Base-by-base conservation (phyloP, 2,797 vertebrate species). In the Phoeniculus purpureus region DNA sequence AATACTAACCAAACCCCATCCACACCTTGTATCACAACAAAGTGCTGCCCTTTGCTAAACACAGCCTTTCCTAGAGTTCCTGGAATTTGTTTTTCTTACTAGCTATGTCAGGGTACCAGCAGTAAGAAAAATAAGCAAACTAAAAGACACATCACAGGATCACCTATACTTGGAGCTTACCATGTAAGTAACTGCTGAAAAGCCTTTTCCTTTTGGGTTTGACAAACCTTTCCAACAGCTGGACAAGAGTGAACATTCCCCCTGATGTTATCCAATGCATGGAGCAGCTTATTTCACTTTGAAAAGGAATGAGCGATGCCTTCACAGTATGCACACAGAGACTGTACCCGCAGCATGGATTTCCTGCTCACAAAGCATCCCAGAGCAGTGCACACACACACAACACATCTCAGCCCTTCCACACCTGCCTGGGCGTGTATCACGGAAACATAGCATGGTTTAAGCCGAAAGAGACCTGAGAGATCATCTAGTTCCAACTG, bases 261-360 rank as follows among this genome's bases (percentile, higher is more conserved):
- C 27, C 14, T 9, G 0, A 10, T 0, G 0, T 26, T 25, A 40
- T 3, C 22, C 26, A 37, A 34, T 3, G 29, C 1, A 9, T 0
- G 7, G 5, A 22, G 17, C 56, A 31, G 73, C 1, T 21, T 7
- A 50, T 1, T 47, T 40, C 16, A 3, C 22, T 48, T 34, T 16
- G 3, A 20, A 70, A 80, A 31, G 19, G 16, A 43, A 10, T 1
- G 43, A 25, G 8, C 22, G 9, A 6, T 2, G 10, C 12, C 25
- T n/a, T 22, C 0, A 29, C 3, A 2, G 5, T 1, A 82, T 1
- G 23, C 76, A 56, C 40, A 18, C 9, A 9, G 10, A 52, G 15
- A 9, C n/a, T 8, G 1, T 10, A 16, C 6, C 59, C 9, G 55
- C 40, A 56, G 45, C 64, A 64, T 34, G 0, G 6, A 23, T 7